Base-by-base conservation (phyloP, 2,113 vertebrate genomes). In the Xenopus borealis region DNA sequence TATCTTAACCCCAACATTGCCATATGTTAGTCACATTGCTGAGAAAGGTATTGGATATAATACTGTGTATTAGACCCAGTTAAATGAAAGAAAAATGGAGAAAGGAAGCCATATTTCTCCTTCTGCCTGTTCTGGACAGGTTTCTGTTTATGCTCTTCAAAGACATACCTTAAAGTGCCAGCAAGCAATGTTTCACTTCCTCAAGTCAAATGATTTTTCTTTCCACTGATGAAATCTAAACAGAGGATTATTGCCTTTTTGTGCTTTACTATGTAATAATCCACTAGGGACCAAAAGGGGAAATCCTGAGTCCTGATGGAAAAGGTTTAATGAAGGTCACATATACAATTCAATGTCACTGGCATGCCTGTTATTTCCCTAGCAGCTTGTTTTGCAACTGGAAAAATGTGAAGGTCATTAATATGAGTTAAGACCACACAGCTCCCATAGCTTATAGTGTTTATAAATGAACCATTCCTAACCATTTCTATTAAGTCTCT, bases 101-200 rank as follows among this genome's bases (percentile, higher is more conserved):
- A 23, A 72, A 61, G 62, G 52, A 75, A 62, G 52, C 57, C 40
- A 75, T 62, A 11, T 50, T 50, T n/a, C n/a, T 69, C 69, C 52
- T 62, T 57, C n/a, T 44, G n/a, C 40, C 55, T 69, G 19, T 61
- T 17, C 27, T 50, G 27, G 16, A 57, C 62, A 53, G 47, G 57
- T 69, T 75, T 65, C 57, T 68, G 65, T 75, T 69, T 75, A 69
- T 75, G 65, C 47, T 75, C 65, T 69, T 68, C 65, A 75, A 75
- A 68, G 65, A 62, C 55, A 33, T n/a, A 7, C 30, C 30, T 40
- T 40, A 9, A 40, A 40, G 62, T 52, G 46, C 68, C 19, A 40
- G 66, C 4, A 65, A 62, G 72, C 12, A 17, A 33, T 62, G 72
- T 75, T 75, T 53, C 44, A 75, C 20, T 62, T 69, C 57, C 45